Conservation (phyloP, 2,113 vertebrate species). For the Myrmecobius fasciatus region DNA sequence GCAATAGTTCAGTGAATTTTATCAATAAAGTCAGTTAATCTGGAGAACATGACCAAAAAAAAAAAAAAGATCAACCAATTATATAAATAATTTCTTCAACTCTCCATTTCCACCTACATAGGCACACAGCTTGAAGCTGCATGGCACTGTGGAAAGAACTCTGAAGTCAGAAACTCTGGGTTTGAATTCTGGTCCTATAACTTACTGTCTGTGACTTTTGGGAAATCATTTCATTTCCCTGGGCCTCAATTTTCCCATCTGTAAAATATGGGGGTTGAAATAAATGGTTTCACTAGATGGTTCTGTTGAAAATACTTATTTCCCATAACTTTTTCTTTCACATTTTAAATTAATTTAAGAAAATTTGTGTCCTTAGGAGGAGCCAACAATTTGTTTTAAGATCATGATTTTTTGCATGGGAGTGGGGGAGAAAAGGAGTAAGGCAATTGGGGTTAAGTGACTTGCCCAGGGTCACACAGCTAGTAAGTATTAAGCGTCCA, state of each 20-base stretch:
- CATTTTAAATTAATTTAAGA: constrained; percentile 32
- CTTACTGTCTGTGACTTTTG: not conserved
- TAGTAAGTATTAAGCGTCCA: no score
- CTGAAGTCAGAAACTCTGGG: not conserved
- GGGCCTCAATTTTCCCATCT: not conserved
- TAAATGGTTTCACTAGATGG: not conserved
- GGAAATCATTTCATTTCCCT: not conserved
- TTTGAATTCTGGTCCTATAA: not conserved
- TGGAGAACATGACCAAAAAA: not conserved
- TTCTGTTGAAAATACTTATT: not conserved
- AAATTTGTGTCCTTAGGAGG: not conserved
- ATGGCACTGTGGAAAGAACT: not conserved
- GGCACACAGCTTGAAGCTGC: not conserved
- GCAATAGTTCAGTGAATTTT: not conserved
- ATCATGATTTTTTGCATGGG: not conserved
- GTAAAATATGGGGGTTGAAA: not conserved
- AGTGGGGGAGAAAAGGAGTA: no score
- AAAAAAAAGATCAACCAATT: not conserved
- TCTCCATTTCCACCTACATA: constrained; percentile 17
- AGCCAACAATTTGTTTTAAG: not conserved
- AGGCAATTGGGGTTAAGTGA: no score
- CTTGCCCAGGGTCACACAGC: no score
- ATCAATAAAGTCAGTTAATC: constrained; percentile 8
- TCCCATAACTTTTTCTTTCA: not conserved
- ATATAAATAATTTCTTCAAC: not conserved